Percentiles rank a stretch among this genome's conserved stretches.
Conservation (phyloP, 2,888 invertebrate species). For the Capitulum mitella region DNA sequence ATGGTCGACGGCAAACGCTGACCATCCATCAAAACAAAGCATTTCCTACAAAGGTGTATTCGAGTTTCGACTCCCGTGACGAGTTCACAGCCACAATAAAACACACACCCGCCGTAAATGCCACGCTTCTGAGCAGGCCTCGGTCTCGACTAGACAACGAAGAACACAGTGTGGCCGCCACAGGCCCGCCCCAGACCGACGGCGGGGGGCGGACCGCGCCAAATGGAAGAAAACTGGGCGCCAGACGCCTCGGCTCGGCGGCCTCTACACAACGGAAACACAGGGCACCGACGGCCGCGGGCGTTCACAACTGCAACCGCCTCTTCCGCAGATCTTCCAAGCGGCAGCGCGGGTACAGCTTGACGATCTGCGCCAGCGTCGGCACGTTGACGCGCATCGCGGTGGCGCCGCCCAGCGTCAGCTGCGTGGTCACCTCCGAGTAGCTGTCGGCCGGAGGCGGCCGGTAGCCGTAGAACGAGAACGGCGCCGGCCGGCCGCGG, state of each 20-base stretch:
- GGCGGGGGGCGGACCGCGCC: no score
- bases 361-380: slow-evolving; percentile 22
- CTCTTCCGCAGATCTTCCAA: background rate
- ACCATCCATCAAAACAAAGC: no score
- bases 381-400: slow-evolving; percentile 15
- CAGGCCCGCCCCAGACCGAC: no score
- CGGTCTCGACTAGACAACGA: background rate
- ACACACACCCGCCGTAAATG: background rate
- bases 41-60: slow-evolving; percentile 3
- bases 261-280: no score
- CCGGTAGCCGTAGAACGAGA: slow-evolving; percentile 1
- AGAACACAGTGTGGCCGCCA: no score
- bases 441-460: background rate
- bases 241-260: no score
- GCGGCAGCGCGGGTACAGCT: background rate
- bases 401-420: slow-evolving; percentile 7
- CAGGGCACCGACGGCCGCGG: no score
- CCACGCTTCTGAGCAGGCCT: background rate
- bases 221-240: no score
- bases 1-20: no score
- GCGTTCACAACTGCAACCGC: background rate
- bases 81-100: background rate
- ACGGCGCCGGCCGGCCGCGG: background rate
- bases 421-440: slow-evolving; percentile 9
- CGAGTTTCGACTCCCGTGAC: background rate